Percentiles rank a stretch among this genome's conserved stretches.
phyloP scores from a whole-genome alignment of 2,888 invertebrate species.

The Sphaerophoria rueppellii region DNA sequence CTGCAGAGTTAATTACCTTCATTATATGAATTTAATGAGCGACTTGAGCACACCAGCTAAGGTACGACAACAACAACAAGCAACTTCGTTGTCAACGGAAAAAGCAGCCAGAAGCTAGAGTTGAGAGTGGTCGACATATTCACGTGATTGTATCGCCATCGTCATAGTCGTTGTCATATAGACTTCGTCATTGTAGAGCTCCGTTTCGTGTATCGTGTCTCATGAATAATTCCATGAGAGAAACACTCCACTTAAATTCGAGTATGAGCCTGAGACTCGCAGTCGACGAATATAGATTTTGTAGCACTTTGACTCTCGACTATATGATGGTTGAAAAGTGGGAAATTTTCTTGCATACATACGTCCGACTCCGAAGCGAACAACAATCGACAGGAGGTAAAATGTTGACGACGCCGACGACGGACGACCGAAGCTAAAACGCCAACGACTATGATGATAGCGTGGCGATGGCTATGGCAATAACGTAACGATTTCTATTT shows the following conservation, averaged over 20 bases:
- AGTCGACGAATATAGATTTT: slow-evolving; percentile 30
- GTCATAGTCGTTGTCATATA: not conserved
- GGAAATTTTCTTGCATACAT: slow-evolving; percentile 60
- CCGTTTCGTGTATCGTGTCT: slow-evolving; percentile 59
- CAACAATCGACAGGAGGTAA: slow-evolving; percentile 65
- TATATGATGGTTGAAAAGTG: slow-evolving; percentile 48
- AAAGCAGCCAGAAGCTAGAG: slow-evolving; percentile 26
- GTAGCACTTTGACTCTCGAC: slow-evolving; percentile 11
- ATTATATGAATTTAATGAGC: slow-evolving; percentile 73
- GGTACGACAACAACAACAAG: slow-evolving; percentile 30
- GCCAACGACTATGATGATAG: not conserved
- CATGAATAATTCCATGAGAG: slow-evolving; percentile 72
- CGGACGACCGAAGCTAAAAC: not conserved
- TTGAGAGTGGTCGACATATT: slow-evolving; percentile 23
- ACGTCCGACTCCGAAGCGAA: slow-evolving; percentile 37
- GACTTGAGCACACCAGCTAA: slow-evolving; percentile 66
- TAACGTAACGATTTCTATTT: not conserved
- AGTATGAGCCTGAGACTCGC: not conserved
- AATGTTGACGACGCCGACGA: slow-evolving; percentile 4
- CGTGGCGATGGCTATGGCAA: slow-evolving; percentile 12
- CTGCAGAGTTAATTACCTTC: slow-evolving; percentile 70
- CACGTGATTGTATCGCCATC: slow-evolving; percentile 33
- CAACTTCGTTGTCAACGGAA: slow-evolving; percentile 18
- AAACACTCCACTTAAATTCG: slow-evolving; percentile 58
- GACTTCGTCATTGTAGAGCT: not conserved